Evolutionary conservation across 2,797 vertebrate genomes (phyloP), one percentile per base, ranked within the genome.

Genomic region (Moxostoma hubbsi): DNA sequence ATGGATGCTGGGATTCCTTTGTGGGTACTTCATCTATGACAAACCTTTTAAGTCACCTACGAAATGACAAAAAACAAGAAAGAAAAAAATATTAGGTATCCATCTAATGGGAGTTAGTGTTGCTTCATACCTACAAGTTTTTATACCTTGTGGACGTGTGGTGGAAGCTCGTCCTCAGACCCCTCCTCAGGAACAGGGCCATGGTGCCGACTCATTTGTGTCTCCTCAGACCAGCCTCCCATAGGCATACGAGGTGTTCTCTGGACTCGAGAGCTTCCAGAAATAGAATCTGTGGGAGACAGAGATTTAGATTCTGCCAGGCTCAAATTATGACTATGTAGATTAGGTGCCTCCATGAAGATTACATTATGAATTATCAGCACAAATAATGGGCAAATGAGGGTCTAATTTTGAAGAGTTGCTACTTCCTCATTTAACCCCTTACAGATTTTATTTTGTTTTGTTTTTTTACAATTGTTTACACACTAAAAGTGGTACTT

Each of bases 181-280:
- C 94, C 95, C 89, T 98, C 98, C 89, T 99, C 97, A 1, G 95
- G 97, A 57, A 99, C 94, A 0, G 97, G 90, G 73, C 95, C 96
- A 1, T 96, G 97, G 79, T 95, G 96, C 77, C 95, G 92, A 0
- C 89, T 90, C 7, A 87, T 76, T 82, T 94, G 95, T 62, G 91
- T 92, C 0, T 97, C 95, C 86, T 99, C 96, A 11, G 96, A 96
- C 98, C 98, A 99, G 3, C 97, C 97, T 74, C 97, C 98, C 88
- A 99, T 95, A 5, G 97, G 96, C 83, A 97, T 91, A 47, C 94
- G 95, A 9, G 95, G 93, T 5, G 94, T 94, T 85, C 96, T 94
- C 43, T 94, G 94, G 2, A 91, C 89, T 85, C 94, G 95, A 77
- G 75, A 83, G 2, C 87, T 88, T n/a, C 86, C 76, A 50, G 85